Base-by-base conservation (phyloP, 53 echinoderm and acorn worm species). In the Holothuria leucospilota region DNA sequence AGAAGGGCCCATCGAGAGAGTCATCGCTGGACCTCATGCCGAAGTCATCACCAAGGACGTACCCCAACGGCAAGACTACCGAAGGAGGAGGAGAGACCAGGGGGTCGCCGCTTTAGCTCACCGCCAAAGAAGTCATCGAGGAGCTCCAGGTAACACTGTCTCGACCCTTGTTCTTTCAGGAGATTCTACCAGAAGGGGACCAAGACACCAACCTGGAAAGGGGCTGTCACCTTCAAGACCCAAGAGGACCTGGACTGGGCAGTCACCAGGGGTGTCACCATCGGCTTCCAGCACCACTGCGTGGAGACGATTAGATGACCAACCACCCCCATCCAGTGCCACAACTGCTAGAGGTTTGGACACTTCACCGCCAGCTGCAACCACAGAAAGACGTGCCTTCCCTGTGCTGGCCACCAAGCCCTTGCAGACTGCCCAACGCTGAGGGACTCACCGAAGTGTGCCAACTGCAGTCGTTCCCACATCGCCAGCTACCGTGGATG, bases 401-500 rank as follows among this genome's bases (percentile, higher is more conserved):
- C 51, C 20, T 82, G 82, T n/a, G 83, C 46, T 1, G 67, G 67
- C 2, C 42, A 64, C 2, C 83, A 83, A 51, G 20, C 38, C 46
- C 51, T 83, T 9, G 27, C 41, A 29, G 67, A 67, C 28, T 83
- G 83, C 49, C 41, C 67, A 9, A 42, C 40, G 0, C 83, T 49
- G 20, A 59, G 79, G 4, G 79, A 78, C 21, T 14, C 25, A 9
- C 79, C 79, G 13, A 26, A 25, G 15, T 78, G 46, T 46, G 46
- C 46, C 46, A 46, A 46, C 46, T 46, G 46, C 46, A 9, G 8
- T 7, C 8, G 46, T 59, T 11, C 59, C 59, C 79, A 78, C 58
- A 28, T 56, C 20, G 28, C 79, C 60, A 78, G 79, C 29, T 78
- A 59, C 79, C 25, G 29, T 5, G 79, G 79, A 29, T 78, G 79